These are phyloP conservation scores for Columba janthina DNA, from an alignment of 2,113 vertebrate species.

Conservation along the genomic window DNA sequence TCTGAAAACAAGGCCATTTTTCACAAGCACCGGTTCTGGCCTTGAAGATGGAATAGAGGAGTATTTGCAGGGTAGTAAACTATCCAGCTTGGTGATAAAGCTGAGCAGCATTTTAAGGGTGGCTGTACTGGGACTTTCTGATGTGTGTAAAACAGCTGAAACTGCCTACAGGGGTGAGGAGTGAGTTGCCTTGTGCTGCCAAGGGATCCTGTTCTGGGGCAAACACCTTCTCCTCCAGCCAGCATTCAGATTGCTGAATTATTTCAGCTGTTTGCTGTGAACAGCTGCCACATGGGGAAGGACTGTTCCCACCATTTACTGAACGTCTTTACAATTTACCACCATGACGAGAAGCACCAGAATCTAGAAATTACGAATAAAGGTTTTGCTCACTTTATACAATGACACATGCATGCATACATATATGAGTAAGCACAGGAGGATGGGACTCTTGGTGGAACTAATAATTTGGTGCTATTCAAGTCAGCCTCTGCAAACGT, in stretches of 20 bases:
- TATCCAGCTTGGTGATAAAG: background rate
- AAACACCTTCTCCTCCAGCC: background rate
- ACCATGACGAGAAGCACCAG: background rate
- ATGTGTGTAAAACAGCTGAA: background rate
- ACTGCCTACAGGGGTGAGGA: background rate
- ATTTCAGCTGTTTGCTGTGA: background rate
- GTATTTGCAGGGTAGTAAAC: background rate
- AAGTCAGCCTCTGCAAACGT: background rate
- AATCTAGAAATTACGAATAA: background rate
- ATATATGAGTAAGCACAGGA: background rate
- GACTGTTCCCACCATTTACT: background rate
- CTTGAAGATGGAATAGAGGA: background rate
- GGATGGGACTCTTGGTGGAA: background rate
- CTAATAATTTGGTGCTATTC: fast-evolving
- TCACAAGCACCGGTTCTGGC: background rate
- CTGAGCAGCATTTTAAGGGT: background rate
- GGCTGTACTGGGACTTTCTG: background rate
- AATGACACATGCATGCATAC: fast-evolving
- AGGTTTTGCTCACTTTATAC: background rate
- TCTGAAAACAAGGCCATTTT: background rate
- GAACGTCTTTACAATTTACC: background rate
- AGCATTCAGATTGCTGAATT: background rate
- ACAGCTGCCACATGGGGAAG: background rate
- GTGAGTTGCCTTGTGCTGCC: background rate
- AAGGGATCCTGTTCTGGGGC: background rate